A percentile compares a stretch with the other conserved stretches of the same genome.
Evolutionary conservation across 2,888 invertebrate species (phyloP).

Genomic region (Lagria hirta): DNA sequence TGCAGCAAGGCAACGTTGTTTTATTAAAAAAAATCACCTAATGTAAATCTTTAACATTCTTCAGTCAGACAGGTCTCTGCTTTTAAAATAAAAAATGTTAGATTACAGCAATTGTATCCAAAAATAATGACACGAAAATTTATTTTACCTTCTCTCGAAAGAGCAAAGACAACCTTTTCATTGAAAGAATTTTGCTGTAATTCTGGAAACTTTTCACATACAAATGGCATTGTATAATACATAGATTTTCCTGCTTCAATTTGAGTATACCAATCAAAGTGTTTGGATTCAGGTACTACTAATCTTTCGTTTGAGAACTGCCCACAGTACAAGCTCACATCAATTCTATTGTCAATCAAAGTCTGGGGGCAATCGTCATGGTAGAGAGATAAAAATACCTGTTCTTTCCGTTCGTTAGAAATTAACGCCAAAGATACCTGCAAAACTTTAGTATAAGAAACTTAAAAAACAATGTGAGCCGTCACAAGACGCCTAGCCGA

Average conservation of each 20-base stretch:
- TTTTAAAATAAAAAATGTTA: too few species aligned
- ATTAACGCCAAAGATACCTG: conserved; percentile 66
- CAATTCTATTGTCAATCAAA: conserved; percentile 72
- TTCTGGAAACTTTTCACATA: conserved; percentile 67
- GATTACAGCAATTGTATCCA: too few species aligned
- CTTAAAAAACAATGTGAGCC: too few species aligned
- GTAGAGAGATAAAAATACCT: conserved; percentile 70
- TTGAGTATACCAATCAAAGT: conserved; percentile 65
- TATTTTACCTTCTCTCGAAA: too few species aligned
- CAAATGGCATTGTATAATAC: conserved; percentile 73
- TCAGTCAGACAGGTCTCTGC: too few species aligned
- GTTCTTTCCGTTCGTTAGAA: conserved; percentile 68
- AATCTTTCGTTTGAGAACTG: conserved; percentile 56
- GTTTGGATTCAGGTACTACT: conserved; percentile 53
- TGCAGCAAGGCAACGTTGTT: not conserved
- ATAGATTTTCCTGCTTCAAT: conserved; percentile 59
- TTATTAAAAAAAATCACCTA: conserved; percentile 1
- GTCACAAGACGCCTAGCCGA: too few species aligned
- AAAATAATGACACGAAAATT: too few species aligned
- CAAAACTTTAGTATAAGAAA: too few species aligned
- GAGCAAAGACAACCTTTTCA: conserved; percentile 44
- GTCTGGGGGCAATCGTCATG: conserved; percentile 75
- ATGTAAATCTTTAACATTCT: conserved; percentile 2
- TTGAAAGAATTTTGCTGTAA: conserved; percentile 54
- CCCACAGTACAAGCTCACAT: conserved; percentile 64